Evolutionary conservation across 2,888 invertebrate genomes (phyloP), one percentile per base, ranked within the genome.

Genomic region (Spatulosminthurus flaviceps): DNA sequence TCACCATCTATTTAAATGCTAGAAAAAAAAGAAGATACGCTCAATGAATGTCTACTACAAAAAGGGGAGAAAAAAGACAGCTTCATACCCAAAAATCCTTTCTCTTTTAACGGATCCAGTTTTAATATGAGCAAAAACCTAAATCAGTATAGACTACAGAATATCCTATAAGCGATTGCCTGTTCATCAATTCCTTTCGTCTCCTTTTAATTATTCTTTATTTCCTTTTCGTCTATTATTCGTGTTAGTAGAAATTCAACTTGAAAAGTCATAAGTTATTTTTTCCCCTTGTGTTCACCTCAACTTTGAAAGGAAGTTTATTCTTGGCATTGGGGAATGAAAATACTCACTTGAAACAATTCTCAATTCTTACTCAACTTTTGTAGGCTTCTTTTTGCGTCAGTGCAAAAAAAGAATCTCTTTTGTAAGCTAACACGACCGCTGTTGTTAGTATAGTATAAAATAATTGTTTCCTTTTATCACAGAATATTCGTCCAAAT

Each of bases 101-200:
- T 22, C 72, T 24, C 22, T 72, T 42, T 41, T 29, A 24, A 67
- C 29, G 74, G 61, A 51, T 74, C 74, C 64, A 74, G 74, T 61
- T 74, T 74, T 74, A 74, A 61, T 74, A 74, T 74, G 29, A 61
- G 21, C 60, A 73, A 51, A 51, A 72, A 43, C 24, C 22, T 21
- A 51, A 71, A 71, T 24, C 71, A 16, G 22, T 43, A 71, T 69
- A 21, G 16, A 51, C 16, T 51, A 2, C 51, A 51, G 51, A 51
- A 19, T 51, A 13, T 9, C n/a, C 19, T 51, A n/a, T n/a, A 51
- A 51, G 16, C 51, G 51, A 19, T 51, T 51, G 26, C 34, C 21
- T 19, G 61, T 75, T 29, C 76, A 67, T 34, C 51, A 76, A 5
- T 72, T 43, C 21, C 4, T 42, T 22, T 24, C 26, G 16, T 11